Conservation (phyloP, 2,888 invertebrate species). For the Habroteleia sp. region DNA sequence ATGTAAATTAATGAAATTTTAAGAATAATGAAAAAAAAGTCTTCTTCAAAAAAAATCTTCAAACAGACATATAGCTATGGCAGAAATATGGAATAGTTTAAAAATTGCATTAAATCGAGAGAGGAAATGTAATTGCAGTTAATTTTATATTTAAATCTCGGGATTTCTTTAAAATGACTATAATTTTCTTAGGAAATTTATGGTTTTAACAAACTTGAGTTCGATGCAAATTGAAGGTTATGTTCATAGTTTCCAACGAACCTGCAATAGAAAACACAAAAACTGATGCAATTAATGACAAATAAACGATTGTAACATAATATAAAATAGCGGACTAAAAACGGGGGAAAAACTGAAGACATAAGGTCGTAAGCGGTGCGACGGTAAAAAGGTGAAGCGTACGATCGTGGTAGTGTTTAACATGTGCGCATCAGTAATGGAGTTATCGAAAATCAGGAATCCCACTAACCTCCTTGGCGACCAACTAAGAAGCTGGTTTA, state of each 20-base stretch:
- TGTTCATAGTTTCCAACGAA: conserved; percentile 1
- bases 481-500: conserved; percentile 68
- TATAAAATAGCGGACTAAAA: conserved; percentile 8
- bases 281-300: conserved; percentile 27
- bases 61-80: too few relatives aligned
- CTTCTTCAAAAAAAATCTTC: too few relatives aligned
- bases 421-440: conserved; percentile 53
- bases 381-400: conserved; percentile 29
- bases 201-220: too few relatives aligned
- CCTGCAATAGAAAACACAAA: conserved; percentile 33
- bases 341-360: conserved; percentile 18
- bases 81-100: too few relatives aligned
- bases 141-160: too few relatives aligned
- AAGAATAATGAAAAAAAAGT: too few relatives aligned
- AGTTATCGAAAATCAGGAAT: conserved; percentile 78
- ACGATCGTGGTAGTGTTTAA: conserved; percentile 14
- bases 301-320: conserved; percentile 16
- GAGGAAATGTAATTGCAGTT: too few relatives aligned
- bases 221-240: too few relatives aligned
- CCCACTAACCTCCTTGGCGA: conserved; percentile 78
- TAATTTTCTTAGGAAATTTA: too few relatives aligned
- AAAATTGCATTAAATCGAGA: too few relatives aligned
- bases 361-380: conserved; percentile 7
- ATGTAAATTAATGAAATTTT: too few relatives aligned
- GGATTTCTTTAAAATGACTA: too few relatives aligned